Percentiles rank a stretch among this genome's conserved stretches.
Evolutionary conservation across 1,140 invertebrate genomes (phyloP).

Genomic region (Choristoneura fumiferana): DNA sequence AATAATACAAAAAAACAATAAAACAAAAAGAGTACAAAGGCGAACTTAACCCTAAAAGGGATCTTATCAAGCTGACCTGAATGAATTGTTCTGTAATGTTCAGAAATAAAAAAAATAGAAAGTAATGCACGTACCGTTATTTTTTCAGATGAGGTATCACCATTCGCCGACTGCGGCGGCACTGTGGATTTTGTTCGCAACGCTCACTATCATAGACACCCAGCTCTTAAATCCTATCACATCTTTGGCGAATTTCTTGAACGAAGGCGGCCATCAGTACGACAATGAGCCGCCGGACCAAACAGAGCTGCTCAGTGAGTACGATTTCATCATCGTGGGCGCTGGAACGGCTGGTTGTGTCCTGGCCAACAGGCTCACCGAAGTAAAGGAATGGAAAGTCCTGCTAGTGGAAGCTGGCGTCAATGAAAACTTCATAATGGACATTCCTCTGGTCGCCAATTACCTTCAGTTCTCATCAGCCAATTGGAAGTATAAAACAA

Average conservation of each 20-base stretch:
- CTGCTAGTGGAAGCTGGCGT: conserved; percentile 83
- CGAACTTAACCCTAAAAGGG: no score
- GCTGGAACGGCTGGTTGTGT: conserved; percentile 80
- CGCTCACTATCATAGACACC: conserved; percentile 38
- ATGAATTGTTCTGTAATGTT: background rate
- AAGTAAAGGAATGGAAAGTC: conserved; percentile 82
- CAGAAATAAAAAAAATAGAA: no score
- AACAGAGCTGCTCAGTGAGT: conserved; percentile 53
- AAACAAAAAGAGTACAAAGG: no score
- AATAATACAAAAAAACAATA: no score
- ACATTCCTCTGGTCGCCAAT: conserved; percentile 83
- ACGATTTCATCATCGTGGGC: conserved; percentile 72
- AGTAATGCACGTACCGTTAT: background rate
- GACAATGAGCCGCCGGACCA: conserved; percentile 64
- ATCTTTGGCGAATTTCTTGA: conserved; percentile 58
- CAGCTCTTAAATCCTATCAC: conserved; percentile 47
- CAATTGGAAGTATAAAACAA: conserved; percentile 81
- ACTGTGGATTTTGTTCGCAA: conserved; percentile 44
- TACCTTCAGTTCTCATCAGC: conserved; percentile 80
- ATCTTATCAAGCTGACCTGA: no score
- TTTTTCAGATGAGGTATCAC: conserved; percentile 56
- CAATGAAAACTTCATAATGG: conserved; percentile 84
- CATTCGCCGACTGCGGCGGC: conserved; percentile 36
- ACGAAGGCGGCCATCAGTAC: conserved; percentile 56
- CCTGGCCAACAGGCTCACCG: conserved; percentile 82